phyloP scores from a whole-genome alignment of 1,140 invertebrate species.

The Mesaphorura yosii region DNA sequence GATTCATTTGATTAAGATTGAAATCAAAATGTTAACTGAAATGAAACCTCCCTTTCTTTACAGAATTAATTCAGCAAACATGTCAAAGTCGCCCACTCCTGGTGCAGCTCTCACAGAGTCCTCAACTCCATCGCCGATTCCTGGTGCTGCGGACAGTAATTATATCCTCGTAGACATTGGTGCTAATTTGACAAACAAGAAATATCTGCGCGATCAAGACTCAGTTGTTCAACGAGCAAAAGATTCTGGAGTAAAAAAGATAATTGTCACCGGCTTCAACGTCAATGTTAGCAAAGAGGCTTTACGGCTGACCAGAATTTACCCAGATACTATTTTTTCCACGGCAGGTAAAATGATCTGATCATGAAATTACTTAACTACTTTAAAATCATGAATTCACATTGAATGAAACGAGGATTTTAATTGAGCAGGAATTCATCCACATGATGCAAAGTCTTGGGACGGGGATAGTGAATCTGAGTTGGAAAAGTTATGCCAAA shows the following conservation, averaged over 20 bases:
- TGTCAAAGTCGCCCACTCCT: neutral
- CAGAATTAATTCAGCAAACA: neutral
- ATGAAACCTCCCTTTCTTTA: no score
- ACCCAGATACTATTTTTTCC: constrained; percentile 79
- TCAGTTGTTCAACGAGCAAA: constrained; percentile 58
- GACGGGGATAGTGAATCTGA: constrained; percentile 50
- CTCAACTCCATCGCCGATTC: neutral
- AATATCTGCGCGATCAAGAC: constrained; percentile 81
- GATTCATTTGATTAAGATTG: no score
- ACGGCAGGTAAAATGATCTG: constrained; percentile 58
- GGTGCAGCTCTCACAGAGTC: neutral
- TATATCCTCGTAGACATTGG: constrained; percentile 31
- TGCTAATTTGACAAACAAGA: constrained; percentile 90
- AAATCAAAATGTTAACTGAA: no score
- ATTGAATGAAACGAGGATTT: no score
- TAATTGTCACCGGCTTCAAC: constrained; percentile 84
- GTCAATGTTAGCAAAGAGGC: constrained; percentile 81
- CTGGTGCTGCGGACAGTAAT: constrained; percentile 17
- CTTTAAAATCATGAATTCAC: neutral
- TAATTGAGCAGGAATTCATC: constrained; percentile 63
- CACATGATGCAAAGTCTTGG: constrained; percentile 90
- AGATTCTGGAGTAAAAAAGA: constrained; percentile 71
- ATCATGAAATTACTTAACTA: constrained; percentile 8
- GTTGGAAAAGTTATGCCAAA: constrained; percentile 55
- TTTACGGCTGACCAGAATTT: constrained; percentile 68